A percentile compares a stretch with the other conserved stretches of the same genome.
Evolutionary conservation across 2,888 invertebrate species (phyloP).

Genomic region (Drosophila phalerata): DNA sequence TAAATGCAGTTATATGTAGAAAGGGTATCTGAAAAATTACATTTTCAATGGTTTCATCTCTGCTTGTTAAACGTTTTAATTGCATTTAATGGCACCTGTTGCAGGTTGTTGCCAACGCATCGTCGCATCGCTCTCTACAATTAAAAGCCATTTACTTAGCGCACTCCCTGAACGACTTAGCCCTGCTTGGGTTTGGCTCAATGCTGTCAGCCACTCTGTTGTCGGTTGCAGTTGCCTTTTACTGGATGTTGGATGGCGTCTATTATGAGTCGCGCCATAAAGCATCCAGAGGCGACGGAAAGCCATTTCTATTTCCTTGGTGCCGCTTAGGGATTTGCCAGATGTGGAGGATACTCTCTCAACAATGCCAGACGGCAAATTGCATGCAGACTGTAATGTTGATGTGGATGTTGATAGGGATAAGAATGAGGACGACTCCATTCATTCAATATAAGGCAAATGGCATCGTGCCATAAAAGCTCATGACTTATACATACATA

Average conservation of each 20-base stretch:
- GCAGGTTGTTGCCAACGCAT: conserved; percentile 35
- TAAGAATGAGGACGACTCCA: conserved; percentile 40
- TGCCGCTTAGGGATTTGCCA: conserved; percentile 60
- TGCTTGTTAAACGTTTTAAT: conserved; percentile 55
- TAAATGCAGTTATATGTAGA: neutral
- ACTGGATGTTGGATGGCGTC: conserved; percentile 5
- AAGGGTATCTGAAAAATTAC: conserved; percentile 12
- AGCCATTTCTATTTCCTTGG: conserved; percentile 61
- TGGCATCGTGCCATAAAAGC: conserved; percentile 65
- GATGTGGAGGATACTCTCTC: conserved; percentile 36
- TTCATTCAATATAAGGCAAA: conserved; percentile 61
- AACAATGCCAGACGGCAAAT: conserved; percentile 59
- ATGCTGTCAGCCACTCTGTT: conserved; percentile 32
- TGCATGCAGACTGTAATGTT: conserved; percentile 42
- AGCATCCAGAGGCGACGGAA: conserved; percentile 60
- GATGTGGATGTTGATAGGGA: conserved; percentile 15
- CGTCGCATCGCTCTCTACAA: conserved; percentile 25
- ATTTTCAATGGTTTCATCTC: neutral
- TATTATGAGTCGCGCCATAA: conserved; percentile 42
- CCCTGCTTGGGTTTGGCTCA: conserved; percentile 31
- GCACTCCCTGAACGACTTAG: conserved; percentile 52
- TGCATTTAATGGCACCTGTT: conserved; percentile 57
- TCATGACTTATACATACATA: conserved; percentile 12
- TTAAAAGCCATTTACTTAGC: conserved; percentile 58
- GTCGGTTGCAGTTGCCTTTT: conserved; percentile 17